Evolutionary conservation across 2,113 vertebrate species (phyloP), one percentile per base, ranked within the genome.

Genomic region (Stigmatopora argus): DNA sequence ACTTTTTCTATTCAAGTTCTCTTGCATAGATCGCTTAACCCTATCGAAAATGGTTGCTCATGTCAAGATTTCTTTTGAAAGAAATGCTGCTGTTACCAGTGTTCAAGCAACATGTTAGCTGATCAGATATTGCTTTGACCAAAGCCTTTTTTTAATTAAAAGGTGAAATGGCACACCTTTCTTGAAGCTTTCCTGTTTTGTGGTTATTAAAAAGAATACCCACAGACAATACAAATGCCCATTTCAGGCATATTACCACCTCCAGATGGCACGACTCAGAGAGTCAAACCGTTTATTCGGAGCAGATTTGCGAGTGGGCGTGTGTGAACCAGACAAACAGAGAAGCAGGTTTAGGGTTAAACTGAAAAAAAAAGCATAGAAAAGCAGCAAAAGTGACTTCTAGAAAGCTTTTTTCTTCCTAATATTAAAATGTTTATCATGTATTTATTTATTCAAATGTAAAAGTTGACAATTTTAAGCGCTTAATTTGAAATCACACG

Each of bases 241-340:
- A 61, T 19, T 61, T 34, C 35, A 44, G 38, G 53, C 23, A 56
- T 55, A 26, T 55, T 55, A 13, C 21, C 21, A 23, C 23, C 53
- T 56, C 53, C 13, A 56, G 23, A 23, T 31, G 53, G 53, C 53
- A 31, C 23, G 23, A 56, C 53, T 56, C 53, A 56, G 58, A 61
- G 17, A 61, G 17, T 61, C 34, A 41, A 61, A 61, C 11, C 12
- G 58, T 61, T 61, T 61, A n/a, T 61, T 61, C 38, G 5, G 58
- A 38, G 34, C 34, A 61, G 38, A 41, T n/a, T 38, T 41, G 34
- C 58, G 17, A 44, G 58, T 61, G 34, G 35, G 58, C n/a, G 34
- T 61, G 53, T 56, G 53, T 31, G 23, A 56, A 23, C 53, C 15
- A 4, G 23, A 56, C 23, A 31, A 56, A 7, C 53, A 15, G 13